Conservation (phyloP, 1,140 invertebrate genomes). For the Ceratina calcarata region DNA sequence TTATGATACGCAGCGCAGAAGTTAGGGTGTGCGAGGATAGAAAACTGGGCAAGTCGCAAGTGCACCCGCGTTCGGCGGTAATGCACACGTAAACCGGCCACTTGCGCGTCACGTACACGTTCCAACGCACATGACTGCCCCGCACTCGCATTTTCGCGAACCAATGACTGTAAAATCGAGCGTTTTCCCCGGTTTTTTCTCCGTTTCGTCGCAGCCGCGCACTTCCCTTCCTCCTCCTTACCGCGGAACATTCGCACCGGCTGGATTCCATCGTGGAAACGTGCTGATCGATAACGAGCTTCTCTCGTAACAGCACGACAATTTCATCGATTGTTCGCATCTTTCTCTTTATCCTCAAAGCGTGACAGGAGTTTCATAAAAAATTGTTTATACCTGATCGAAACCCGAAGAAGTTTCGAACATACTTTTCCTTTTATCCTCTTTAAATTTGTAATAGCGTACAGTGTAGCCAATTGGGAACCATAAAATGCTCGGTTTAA, state of each 20-base stretch:
- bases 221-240: conserved; percentile 13
- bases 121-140: conserved; percentile 60
- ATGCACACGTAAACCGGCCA: conserved; percentile 56
- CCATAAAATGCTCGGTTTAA: too few relatives aligned
- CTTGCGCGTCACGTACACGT: conserved; percentile 49
- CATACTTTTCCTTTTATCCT: too few relatives aligned
- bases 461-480: too few relatives aligned
- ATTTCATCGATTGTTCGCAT: neutral
- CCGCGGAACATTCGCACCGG: conserved; percentile 18
- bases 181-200: conserved; percentile 59
- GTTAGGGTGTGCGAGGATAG: conserved; percentile 18
- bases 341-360: neutral
- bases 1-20: too few relatives aligned
- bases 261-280: conserved; percentile 18
- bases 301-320: neutral
- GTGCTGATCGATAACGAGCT: conserved; percentile 31
- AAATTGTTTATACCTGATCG: too few relatives aligned
- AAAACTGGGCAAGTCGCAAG: conserved; percentile 31
- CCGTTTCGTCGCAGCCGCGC: conserved; percentile 49
- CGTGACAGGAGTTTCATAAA: too few relatives aligned
- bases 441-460: too few relatives aligned
- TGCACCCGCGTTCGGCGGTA: conserved; percentile 44
- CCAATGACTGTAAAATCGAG: conserved; percentile 71
- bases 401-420: too few relatives aligned
- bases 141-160: conserved; percentile 63